Evolutionary conservation across 1,140 invertebrate species (phyloP).

Genomic region (Calycopis cecrops): DNA sequence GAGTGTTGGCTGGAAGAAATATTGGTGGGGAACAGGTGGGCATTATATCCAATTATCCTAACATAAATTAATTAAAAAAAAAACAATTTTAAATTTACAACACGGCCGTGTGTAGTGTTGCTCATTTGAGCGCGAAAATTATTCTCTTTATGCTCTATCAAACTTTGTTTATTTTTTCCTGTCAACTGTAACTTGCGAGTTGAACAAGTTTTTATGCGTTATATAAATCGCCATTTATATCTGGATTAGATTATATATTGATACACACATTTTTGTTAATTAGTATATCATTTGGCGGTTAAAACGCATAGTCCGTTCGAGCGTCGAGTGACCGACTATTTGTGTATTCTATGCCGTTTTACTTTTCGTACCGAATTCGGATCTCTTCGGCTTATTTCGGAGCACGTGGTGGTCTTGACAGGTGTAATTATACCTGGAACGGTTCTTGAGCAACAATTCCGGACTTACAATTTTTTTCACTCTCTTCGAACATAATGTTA

Average conservation of each 20-base stretch:
- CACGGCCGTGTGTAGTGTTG: neutral
- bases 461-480: no score
- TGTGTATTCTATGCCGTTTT: constrained; percentile 35
- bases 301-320: neutral
- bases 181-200: neutral
- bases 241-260: no score
- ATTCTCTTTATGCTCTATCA: constrained; percentile 2
- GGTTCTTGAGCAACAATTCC: constrained; percentile 12
- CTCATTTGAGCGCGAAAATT: constrained; percentile 5
- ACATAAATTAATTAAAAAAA: neutral
- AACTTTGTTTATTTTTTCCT: constrained; percentile 8
- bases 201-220: constrained; percentile 3
- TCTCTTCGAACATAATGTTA: no score
- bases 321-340: constrained; percentile 44
- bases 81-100: neutral
- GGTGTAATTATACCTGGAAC: constrained; percentile 28
- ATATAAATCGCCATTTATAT: no score
- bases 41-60: constrained; percentile 15
- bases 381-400: constrained; percentile 43
- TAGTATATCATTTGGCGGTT: constrained; percentile 17
- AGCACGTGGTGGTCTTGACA: constrained; percentile 52
- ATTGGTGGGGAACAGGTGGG: constrained; percentile 73
- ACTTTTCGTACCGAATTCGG: no score
- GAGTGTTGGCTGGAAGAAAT: constrained; percentile 65
- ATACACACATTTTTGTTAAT: neutral